A percentile compares a stretch with the other conserved stretches of the same genome.
Conservation (phyloP, 1,140 invertebrate species). For the Wiebesia pumilae region DNA sequence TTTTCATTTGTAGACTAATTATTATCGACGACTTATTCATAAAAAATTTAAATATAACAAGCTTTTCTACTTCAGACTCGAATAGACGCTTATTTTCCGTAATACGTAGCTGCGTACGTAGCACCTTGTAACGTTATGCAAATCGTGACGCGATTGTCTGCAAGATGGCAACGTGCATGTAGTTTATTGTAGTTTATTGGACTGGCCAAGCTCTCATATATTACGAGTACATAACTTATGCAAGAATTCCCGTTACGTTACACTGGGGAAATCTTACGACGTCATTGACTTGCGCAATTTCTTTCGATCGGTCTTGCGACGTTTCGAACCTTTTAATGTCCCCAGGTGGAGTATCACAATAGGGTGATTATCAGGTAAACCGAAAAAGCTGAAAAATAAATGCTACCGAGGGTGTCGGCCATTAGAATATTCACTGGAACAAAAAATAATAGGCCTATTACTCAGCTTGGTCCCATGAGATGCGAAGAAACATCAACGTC, state of each 20-base stretch:
- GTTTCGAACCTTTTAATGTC: neutral
- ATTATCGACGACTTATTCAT: too few species aligned
- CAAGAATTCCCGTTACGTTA: constrained; percentile 50
- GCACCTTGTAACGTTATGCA: constrained; percentile 72
- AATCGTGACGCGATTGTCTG: constrained; percentile 64
- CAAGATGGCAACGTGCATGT: constrained; percentile 61
- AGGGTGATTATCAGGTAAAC: neutral
- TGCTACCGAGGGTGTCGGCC: neutral
- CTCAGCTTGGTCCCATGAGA: neutral
- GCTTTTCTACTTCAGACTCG: neutral
- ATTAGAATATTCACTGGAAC: neutral
- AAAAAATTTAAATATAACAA: too few species aligned
- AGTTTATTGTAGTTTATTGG: constrained; percentile 67
- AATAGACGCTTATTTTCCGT: too few species aligned
- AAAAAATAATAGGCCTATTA: neutral
- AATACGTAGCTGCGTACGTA: constrained; percentile 61
- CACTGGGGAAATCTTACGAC: constrained; percentile 56
- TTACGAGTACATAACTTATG: constrained; percentile 54
- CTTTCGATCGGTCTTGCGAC: neutral
- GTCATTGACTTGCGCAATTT: constrained; percentile 17
- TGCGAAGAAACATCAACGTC: neutral
- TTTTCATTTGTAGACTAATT: too few species aligned
- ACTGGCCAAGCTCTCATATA: constrained; percentile 50
- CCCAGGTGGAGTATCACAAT: neutral
- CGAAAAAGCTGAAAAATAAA: constrained; percentile 6